phyloP scores from a whole-genome alignment of 2,888 invertebrate genomes.

The Sinelater perroti region DNA sequence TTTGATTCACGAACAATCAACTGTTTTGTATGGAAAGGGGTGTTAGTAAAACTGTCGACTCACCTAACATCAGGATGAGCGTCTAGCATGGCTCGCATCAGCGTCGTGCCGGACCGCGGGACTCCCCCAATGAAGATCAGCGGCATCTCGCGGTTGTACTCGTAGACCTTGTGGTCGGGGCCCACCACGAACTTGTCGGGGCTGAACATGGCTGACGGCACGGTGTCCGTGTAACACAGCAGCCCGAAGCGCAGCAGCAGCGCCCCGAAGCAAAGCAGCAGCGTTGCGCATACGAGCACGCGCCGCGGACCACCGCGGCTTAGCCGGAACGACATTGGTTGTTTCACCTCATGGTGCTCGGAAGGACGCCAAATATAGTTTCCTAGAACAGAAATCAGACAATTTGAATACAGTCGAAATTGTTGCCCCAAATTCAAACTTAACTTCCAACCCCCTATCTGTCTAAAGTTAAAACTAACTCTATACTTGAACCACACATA shows the following conservation, averaged over 20 bases:
- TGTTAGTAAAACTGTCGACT: no score
- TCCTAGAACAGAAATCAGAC: slow-evolving; percentile 23
- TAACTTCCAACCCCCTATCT: no score
- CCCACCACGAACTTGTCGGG: slow-evolving; percentile 71
- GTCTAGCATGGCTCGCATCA: slow-evolving; percentile 98
- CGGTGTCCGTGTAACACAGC: slow-evolving; percentile 54
- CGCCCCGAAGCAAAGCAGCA: slow-evolving; percentile 57
- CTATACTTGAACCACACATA: no score
- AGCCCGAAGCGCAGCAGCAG: slow-evolving; percentile 60
- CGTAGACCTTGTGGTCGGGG: slow-evolving; percentile 71
- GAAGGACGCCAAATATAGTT: slow-evolving; percentile 2
- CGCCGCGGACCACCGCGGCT: slow-evolving; percentile 57
- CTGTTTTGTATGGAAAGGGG: no score
- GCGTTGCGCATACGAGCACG: slow-evolving; percentile 58
- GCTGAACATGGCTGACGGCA: slow-evolving; percentile 47
- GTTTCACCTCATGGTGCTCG: slow-evolving; percentile 29
- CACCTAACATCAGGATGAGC: slow-evolving; percentile 95
- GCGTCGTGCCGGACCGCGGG: slow-evolving; percentile 95
- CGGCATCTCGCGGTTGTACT: slow-evolving; percentile 89
- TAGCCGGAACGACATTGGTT: slow-evolving; percentile 57
- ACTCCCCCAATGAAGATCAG: slow-evolving; percentile 97
- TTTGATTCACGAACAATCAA: no score
- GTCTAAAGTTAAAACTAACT: no score
- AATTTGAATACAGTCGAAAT: no score
- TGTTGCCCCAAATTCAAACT: no score